Evolutionary conservation across 2,888 invertebrate species (phyloP), one percentile per base, ranked within the genome.

Genomic region (Caenorhabditis plicata): DNA sequence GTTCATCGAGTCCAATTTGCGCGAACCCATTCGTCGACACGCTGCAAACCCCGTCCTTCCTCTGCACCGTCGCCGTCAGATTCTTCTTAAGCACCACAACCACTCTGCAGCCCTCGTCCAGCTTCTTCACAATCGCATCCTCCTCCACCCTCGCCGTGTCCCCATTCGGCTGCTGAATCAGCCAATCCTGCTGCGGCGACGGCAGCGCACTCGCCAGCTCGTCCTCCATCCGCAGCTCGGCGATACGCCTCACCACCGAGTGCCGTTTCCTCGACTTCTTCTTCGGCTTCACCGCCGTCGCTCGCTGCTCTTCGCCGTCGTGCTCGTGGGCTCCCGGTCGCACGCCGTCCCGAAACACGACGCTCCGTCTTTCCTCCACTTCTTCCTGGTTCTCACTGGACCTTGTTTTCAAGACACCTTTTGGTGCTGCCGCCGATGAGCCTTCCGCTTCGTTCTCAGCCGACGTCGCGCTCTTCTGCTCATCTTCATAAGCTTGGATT

Each of bases 271-370:
- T 60, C 22, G 68, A 63, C 36, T 71, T 71, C 58, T 68, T 68
- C 27, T 68, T 68, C 22, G 68, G 68, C 41, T 64, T 68, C 31
- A 64, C 11, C 3, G 64, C 60, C 5, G 64, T 68, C 13, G 56
- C 52, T 29, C 42, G 45, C 38, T 62, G 64, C 17, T 55, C 62
- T 29, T 38, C 46, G 19, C 47, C 44, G 5, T 46, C 44, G 3
- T 33, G 27, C 5, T 40, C 61, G 19, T 46, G 49, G 15, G 60
- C 57, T 15, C 77, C 77, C 2, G 77, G 77, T 17, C 66, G 57
- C 11, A 78, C 65, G 2, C 78, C 78, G 49, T 78, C 78, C 31
- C 71, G 38, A 42, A 65, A 68, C 40, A 60, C 47, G 8, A 65
- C 65, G 3, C 61, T 56, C 35, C 62, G 38, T 54, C 44, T 25